These are phyloP conservation scores for Lithobates sylvaticus DNA, from an alignment of 2,797 vertebrate species.

Conservation along the genomic window DNA sequence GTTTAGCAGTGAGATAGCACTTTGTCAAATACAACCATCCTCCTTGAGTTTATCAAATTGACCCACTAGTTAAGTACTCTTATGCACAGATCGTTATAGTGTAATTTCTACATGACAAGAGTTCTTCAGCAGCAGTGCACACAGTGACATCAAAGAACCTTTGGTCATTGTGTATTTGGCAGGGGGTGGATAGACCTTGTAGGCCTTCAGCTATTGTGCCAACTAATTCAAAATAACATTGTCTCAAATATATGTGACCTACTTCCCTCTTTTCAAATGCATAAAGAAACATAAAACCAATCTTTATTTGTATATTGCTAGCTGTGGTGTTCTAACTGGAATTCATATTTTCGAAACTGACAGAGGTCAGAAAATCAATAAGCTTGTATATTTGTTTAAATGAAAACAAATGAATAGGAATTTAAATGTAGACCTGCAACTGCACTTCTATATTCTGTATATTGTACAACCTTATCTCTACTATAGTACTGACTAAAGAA, in stretches of 20 bases:
- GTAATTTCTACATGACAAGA: constrained; percentile 53
- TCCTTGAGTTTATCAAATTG: constrained; percentile 28
- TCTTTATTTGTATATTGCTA: too few species aligned
- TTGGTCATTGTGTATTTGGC: constrained; percentile 43
- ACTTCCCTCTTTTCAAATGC: background rate
- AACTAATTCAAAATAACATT: constrained; percentile 16
- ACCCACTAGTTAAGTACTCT: constrained; percentile 52
- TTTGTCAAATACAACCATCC: constrained; percentile 2
- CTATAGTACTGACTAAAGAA: too few species aligned
- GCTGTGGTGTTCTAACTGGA: too few species aligned
- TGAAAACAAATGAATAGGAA: too few species aligned
- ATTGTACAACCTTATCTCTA: too few species aligned
- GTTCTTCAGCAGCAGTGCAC: constrained; percentile 46
- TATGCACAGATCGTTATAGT: constrained; percentile 39
- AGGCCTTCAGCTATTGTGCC: constrained; percentile 17
- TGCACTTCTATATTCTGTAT: too few species aligned
- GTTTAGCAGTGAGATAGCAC: constrained; percentile 12
- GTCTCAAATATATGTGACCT: background rate
- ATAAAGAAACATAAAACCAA: background rate
- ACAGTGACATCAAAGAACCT: constrained; percentile 42
- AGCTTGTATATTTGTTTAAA: too few species aligned
- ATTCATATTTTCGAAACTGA: too few species aligned
- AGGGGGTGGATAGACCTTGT: constrained; percentile 25
- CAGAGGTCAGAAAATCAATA: too few species aligned
- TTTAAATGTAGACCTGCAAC: too few species aligned